Evolutionary conservation across 2,113 vertebrate species (phyloP).

Genomic region (Castor canadensis): DNA sequence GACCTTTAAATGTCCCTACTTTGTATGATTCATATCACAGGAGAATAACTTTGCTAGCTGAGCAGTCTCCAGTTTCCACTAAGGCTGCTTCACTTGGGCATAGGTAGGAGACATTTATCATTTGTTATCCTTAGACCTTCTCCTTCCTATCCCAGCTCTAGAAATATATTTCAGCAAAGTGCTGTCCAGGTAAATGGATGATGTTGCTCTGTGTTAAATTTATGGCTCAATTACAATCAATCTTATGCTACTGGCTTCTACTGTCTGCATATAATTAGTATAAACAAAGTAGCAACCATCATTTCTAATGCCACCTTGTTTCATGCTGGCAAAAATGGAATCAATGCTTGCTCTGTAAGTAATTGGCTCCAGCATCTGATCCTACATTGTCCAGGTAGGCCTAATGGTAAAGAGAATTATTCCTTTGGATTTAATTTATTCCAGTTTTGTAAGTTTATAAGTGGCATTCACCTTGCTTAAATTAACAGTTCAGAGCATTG

Average conservation of each 20-base stretch:
- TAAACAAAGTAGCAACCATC: slow-evolving; percentile 75
- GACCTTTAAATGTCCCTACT: slow-evolving; percentile 56
- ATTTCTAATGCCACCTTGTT: slow-evolving; percentile 60
- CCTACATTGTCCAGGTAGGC: slow-evolving; percentile 55
- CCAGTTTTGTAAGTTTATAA: slow-evolving; percentile 49
- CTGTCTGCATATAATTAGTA: slow-evolving; percentile 83
- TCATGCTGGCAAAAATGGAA: slow-evolving; percentile 64
- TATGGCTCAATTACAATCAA: slow-evolving; percentile 82
- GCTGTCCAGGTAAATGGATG: slow-evolving; percentile 81
- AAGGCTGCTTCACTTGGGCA: slow-evolving; percentile 52
- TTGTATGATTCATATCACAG: slow-evolving; percentile 6
- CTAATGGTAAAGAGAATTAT: slow-evolving; percentile 47
- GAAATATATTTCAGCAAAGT: slow-evolving; percentile 80
- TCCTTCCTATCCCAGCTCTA: slow-evolving; percentile 61
- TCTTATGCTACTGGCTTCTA: slow-evolving; percentile 78
- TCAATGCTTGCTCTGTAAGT: slow-evolving; percentile 53
- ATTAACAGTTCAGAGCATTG: slow-evolving; percentile 38
- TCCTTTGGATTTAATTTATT: slow-evolving; percentile 64
- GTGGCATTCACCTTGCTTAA: slow-evolving; percentile 54
- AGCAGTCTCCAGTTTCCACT: slow-evolving; percentile 13
- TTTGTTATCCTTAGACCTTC: slow-evolving; percentile 74
- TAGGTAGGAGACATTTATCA: slow-evolving; percentile 74
- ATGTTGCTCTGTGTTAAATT: slow-evolving; percentile 78
- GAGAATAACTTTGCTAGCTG: slow-evolving; percentile 62
- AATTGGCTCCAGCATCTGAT: slow-evolving; percentile 66